phyloP scores from a whole-genome alignment of 2,113 vertebrate species.

The Eleginops maclovinus region DNA sequence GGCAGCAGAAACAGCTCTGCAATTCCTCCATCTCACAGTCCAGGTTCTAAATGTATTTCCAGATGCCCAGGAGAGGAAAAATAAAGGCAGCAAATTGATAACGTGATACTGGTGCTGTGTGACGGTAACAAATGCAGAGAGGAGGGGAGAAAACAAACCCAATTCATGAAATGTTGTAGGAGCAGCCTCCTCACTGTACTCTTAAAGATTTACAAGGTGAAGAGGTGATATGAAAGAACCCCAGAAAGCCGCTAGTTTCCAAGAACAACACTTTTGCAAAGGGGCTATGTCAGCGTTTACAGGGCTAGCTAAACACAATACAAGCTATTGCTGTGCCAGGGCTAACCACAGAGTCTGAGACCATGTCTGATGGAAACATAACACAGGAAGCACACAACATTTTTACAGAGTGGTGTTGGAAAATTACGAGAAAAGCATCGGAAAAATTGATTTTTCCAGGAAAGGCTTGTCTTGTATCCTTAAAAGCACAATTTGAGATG shows the following conservation, averaged over 20 bases:
- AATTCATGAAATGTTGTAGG: neutral
- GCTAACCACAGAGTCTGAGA: constrained; percentile 15
- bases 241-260: neutral
- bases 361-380: neutral
- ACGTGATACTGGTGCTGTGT: constrained; percentile 7
- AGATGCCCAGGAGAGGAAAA: constrained; percentile 32
- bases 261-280: constrained; percentile 32
- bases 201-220: constrained; percentile 23
- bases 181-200: neutral
- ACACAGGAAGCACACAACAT: neutral
- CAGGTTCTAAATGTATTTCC: constrained; percentile 52
- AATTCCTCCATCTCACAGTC: constrained; percentile 22
- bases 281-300: constrained; percentile 14
- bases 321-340: neutral
- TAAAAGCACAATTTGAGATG: neutral
- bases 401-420: neutral
- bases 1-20: constrained; percentile 50
- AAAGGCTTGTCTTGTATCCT: neutral
- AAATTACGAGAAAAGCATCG: neutral
- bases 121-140: neutral
- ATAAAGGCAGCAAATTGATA: constrained; percentile 9
- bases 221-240: constrained; percentile 18
- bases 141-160: neutral
- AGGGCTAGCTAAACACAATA: neutral
- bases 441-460: neutral